These are phyloP conservation scores for Nestor notabilis DNA, from an alignment of 2,113 vertebrate genomes.

Conservation along the genomic window DNA sequence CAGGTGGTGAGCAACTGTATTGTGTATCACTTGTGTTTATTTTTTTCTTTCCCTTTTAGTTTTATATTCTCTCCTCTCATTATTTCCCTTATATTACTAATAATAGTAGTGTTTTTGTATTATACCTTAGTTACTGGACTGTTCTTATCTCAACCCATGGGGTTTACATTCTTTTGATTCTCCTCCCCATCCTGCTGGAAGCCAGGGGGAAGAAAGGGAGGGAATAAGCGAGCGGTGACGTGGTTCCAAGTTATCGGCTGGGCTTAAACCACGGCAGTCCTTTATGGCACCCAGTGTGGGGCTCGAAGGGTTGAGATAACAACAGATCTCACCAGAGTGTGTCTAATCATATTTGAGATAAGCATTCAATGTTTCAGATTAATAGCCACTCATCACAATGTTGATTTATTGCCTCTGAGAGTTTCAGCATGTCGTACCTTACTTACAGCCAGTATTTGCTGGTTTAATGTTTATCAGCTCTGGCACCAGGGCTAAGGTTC, in stretches of 20 bases:
- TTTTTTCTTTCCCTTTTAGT: background rate
- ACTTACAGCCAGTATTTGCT: background rate
- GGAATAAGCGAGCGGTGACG: background rate
- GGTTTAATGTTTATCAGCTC: background rate
- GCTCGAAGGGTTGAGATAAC: background rate
- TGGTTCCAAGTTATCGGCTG: background rate
- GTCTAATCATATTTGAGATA: background rate
- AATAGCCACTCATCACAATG: background rate
- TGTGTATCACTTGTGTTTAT: background rate
- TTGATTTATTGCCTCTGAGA: background rate
- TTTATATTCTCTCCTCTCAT: background rate
- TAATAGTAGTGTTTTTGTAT: background rate
- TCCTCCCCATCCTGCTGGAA: background rate
- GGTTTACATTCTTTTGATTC: background rate
- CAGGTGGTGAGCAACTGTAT: no score
- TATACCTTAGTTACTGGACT: background rate
- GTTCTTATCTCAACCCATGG: background rate
- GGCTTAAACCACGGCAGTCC: background rate
- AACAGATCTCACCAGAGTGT: background rate
- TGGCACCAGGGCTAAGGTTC: background rate
- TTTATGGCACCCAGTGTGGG: background rate
- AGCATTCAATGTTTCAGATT: background rate
- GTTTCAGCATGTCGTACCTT: background rate
- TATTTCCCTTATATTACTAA: background rate
- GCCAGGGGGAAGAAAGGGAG: background rate